These are phyloP conservation scores for Toxotes jaculatrix DNA, from an alignment of 2,113 vertebrate genomes.

Conservation along the genomic window DNA sequence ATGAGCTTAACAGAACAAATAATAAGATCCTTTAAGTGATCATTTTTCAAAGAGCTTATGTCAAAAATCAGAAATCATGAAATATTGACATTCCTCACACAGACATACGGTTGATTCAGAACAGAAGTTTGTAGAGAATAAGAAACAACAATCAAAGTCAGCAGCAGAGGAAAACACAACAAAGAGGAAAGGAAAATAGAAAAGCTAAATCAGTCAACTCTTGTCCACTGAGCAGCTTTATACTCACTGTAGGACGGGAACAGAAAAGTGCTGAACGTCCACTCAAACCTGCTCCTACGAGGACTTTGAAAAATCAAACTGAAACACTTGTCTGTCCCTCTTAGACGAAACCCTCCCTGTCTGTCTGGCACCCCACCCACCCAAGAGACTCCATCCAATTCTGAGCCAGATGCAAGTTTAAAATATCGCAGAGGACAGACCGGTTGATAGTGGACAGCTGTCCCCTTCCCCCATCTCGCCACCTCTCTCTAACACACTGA, in stretches of 20 bases:
- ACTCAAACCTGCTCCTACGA: slow-evolving; percentile 50
- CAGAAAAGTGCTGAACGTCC: slow-evolving; percentile 35
- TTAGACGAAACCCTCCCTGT: slow-evolving; percentile 27
- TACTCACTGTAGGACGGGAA: slow-evolving; percentile 72
- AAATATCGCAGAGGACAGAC: slow-evolving; percentile 80
- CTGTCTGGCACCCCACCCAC: slow-evolving; percentile 53
- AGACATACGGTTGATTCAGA: neutral
- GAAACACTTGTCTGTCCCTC: slow-evolving; percentile 58
- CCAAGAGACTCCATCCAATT: slow-evolving; percentile 63
- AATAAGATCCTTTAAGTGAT: neutral
- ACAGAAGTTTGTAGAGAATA: neutral
- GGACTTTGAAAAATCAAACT: slow-evolving; percentile 49
- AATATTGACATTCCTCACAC: neutral
- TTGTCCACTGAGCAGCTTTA: neutral
- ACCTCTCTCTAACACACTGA: slow-evolving; percentile 13
- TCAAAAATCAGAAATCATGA: neutral
- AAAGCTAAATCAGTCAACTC: neutral
- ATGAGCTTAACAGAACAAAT: too few relatives aligned
- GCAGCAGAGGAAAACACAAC: neutral
- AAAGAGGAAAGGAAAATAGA: neutral
- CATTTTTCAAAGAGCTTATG: neutral
- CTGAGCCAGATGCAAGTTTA: slow-evolving; percentile 75
- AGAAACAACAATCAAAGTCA: neutral
- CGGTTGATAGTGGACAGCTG: slow-evolving; percentile 75
- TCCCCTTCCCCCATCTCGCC: slow-evolving; percentile 54